Percentiles rank a stretch among this genome's conserved stretches.
Conservation (phyloP, 2,888 invertebrate species). For the Nomada lathburiana region DNA sequence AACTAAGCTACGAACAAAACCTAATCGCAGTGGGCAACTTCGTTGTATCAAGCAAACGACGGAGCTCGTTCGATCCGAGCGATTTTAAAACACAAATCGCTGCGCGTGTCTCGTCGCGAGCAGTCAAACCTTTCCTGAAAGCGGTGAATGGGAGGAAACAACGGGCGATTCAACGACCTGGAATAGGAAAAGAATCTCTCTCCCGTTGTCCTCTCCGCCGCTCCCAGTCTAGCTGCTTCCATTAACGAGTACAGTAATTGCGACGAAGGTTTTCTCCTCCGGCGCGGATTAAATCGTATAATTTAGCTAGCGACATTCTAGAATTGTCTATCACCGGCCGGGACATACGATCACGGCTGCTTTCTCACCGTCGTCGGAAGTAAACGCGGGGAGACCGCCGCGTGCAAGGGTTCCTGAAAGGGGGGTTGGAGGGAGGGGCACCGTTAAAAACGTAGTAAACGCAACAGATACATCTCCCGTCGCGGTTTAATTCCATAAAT, state of each 20-base stretch:
- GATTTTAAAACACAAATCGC: constrained; percentile 12
- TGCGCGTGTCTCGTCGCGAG: neutral
- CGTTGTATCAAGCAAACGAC: too few relatives aligned
- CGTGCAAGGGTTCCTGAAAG: neutral
- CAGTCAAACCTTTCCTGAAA: constrained; percentile 16
- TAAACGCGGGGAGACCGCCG: constrained; percentile 49
- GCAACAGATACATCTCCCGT: constrained; percentile 77
- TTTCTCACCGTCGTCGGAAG: constrained; percentile 75
- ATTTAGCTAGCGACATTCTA: constrained; percentile 70
- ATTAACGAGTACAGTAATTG: constrained; percentile 73
- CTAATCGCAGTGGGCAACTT: too few relatives aligned
- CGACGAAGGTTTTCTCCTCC: constrained; percentile 64
- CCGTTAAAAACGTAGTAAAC: constrained; percentile 75
- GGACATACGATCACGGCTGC: constrained; percentile 66
- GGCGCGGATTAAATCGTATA: constrained; percentile 70
- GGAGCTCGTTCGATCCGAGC: neutral
- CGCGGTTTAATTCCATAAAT: constrained; percentile 78
- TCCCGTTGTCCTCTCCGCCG: constrained; percentile 62
- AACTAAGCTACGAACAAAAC: too few relatives aligned
- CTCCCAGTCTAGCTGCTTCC: constrained; percentile 67
- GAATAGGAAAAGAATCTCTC: constrained; percentile 67
- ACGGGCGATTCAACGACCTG: constrained; percentile 62
- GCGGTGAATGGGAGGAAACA: constrained; percentile 55
- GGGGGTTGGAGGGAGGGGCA: constrained; percentile 25
- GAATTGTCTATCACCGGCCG: constrained; percentile 69